Conservation (phyloP, 2,113 vertebrate genomes). For the Pachypanchax playfairii region DNA sequence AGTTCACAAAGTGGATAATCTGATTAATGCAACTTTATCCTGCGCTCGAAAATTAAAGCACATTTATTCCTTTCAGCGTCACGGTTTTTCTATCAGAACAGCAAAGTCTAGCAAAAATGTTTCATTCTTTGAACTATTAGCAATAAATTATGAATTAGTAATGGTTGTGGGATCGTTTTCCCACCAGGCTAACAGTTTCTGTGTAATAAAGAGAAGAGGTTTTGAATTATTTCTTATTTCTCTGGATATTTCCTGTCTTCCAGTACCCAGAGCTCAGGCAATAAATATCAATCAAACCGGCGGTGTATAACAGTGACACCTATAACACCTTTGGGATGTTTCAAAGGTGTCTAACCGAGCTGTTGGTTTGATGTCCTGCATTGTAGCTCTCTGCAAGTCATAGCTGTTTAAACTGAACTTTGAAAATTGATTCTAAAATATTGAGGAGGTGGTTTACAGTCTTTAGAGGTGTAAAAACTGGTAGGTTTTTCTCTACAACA, state of each 20-base stretch:
- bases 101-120: background rate
- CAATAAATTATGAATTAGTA: background rate
- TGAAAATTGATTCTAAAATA: background rate
- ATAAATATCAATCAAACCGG: background rate
- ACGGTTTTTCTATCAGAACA: background rate
- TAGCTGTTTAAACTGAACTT: background rate
- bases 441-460: background rate
- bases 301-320: background rate
- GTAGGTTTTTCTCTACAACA: background rate
- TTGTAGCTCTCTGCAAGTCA: background rate
- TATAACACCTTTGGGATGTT: background rate
- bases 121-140: background rate
- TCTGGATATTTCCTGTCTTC: background rate
- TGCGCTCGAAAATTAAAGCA: background rate
- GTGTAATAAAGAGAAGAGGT: background rate
- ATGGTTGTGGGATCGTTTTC: background rate
- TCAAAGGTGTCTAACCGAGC: background rate
- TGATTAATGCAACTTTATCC: background rate
- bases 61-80: background rate
- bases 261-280: background rate
- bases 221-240: background rate
- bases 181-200: background rate
- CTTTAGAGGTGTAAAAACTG: background rate
- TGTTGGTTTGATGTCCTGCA: background rate
- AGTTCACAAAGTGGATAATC: no score